A percentile compares a stretch with the other conserved stretches of the same genome.
Evolutionary conservation across 2,797 vertebrate species (phyloP).

Genomic region (Hippopotamyrus pictus): DNA sequence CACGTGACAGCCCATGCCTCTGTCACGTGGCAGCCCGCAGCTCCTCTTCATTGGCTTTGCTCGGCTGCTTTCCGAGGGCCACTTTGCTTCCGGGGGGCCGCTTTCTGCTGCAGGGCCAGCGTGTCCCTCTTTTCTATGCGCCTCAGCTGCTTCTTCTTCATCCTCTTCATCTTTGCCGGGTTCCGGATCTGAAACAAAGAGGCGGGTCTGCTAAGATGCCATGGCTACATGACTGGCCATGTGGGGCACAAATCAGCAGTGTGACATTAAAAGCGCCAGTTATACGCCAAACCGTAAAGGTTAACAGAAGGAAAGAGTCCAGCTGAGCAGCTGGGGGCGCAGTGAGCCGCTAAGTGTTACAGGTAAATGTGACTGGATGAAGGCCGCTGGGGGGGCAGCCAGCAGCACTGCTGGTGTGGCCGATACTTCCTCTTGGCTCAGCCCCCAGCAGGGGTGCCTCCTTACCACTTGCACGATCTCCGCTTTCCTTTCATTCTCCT

Average conservation of each 20-base stretch:
- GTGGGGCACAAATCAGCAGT: background rate
- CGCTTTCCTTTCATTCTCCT: constrained; percentile 80
- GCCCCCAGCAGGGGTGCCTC: constrained; percentile 7
- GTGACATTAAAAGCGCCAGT: background rate
- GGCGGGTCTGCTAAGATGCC: background rate
- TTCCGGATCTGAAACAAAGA: constrained; percentile 73
- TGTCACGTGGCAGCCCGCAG: background rate
- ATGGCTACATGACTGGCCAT: background rate
- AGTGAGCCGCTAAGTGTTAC: background rate
- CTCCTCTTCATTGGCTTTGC: constrained; percentile 6
- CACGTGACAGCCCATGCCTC: background rate
- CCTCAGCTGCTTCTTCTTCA: constrained; percentile 86
- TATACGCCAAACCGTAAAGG: background rate
- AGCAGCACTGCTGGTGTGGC: background rate
- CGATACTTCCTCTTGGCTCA: background rate
- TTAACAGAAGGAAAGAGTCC: background rate
- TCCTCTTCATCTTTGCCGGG: constrained; percentile 83
- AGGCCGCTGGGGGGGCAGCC: background rate
- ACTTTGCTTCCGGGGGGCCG: constrained; percentile 43
- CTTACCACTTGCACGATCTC: constrained; percentile 94
- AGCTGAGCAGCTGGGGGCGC: background rate
- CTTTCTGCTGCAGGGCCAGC: constrained; percentile 66
- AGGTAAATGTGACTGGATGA: background rate
- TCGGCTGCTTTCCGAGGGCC: constrained; percentile 26
- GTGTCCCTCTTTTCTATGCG: constrained; percentile 86